Conservation (phyloP, 1,140 invertebrate species). For the Anastatus disparis region DNA sequence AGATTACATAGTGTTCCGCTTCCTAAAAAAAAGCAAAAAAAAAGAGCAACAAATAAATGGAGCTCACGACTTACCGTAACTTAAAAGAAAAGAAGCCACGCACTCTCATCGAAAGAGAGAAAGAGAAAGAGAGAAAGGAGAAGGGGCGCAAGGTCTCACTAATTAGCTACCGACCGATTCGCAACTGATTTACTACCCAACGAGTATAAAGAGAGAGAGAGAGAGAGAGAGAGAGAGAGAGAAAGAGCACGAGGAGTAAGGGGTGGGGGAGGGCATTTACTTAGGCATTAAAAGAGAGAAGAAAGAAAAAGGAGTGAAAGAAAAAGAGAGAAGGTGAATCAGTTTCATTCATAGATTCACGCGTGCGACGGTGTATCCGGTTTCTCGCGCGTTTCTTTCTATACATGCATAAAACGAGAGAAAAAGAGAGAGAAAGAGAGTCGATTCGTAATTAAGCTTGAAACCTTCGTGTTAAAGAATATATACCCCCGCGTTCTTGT, state of each 20-base stretch:
- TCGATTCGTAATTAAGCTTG: too few relatives aligned
- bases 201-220: slow-evolving; percentile 25
- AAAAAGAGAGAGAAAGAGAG: not conserved
- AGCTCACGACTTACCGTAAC: too few relatives aligned
- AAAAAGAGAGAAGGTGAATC: slow-evolving; percentile 55
- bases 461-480: too few relatives aligned
- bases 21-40: not conserved
- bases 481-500: too few relatives aligned
- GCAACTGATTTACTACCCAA: slow-evolving; percentile 61
- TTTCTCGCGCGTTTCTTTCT: slow-evolving; percentile 35
- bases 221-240: slow-evolving; percentile 44
- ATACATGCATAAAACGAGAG: slow-evolving; percentile 23
- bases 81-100: too few relatives aligned
- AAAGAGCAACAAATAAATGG: too few relatives aligned
- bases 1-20: too few relatives aligned
- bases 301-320: slow-evolving; percentile 43
- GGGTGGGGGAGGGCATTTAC: slow-evolving; percentile 32
- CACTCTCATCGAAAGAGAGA: too few relatives aligned
- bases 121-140: slow-evolving; percentile 2
- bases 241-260: too few relatives aligned
- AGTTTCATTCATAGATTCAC: slow-evolving; percentile 63
- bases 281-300: slow-evolving; percentile 43
- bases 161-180: slow-evolving; percentile 63
- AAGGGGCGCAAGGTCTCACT: slow-evolving; percentile 52
- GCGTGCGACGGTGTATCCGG: slow-evolving; percentile 15